These are phyloP conservation scores for Raja brachyura DNA, from an alignment of 2,113 vertebrate genomes.

Conservation along the genomic window DNA sequence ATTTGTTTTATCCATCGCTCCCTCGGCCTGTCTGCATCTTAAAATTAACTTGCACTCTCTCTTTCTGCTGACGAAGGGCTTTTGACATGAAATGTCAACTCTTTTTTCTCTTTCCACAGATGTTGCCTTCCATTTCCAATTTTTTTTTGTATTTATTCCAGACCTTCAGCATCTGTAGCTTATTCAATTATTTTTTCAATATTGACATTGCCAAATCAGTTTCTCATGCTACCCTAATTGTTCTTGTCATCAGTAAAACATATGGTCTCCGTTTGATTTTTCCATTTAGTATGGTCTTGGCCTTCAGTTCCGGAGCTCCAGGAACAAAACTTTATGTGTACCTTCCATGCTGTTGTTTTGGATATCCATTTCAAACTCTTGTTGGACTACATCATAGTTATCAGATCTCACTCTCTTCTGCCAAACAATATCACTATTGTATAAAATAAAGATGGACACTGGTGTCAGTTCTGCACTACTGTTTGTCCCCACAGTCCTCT, in stretches of 20 bases:
- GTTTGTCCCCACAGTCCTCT: background rate
- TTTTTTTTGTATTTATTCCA: no score
- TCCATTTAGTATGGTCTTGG: background rate
- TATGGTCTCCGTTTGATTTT: background rate
- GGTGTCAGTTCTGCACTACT: background rate
- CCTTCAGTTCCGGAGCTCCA: background rate
- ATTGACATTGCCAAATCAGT: background rate
- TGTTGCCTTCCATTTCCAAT: no score
- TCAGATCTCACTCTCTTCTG: background rate
- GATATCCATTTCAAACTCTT: background rate
- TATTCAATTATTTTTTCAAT: background rate
- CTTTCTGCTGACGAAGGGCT: no score
- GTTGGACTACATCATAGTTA: background rate
- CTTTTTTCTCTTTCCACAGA: no score
- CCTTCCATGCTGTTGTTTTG: background rate
- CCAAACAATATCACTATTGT: background rate
- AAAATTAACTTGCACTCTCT: no score
- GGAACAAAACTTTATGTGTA: background rate
- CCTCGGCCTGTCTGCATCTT: no score
- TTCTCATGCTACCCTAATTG: background rate
- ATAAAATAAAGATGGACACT: background rate
- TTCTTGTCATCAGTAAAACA: background rate
- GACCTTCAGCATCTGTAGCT: no score
- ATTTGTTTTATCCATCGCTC: no score
- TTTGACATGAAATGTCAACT: no score